These are phyloP conservation scores for Myotis vivesi DNA, from an alignment of 2,797 vertebrate species.

Conservation along the genomic window DNA sequence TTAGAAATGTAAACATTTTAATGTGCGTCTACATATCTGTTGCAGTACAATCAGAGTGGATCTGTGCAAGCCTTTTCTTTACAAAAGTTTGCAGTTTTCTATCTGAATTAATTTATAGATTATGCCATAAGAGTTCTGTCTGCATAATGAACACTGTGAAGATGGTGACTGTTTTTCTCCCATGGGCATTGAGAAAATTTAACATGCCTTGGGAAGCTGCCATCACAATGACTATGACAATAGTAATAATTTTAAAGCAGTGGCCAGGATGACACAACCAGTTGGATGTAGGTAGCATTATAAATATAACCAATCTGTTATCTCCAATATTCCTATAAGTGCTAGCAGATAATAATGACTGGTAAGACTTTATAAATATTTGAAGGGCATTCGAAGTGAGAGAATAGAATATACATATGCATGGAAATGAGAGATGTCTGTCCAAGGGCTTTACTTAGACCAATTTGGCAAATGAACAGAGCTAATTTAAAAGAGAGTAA, in stretches of 20 bases:
- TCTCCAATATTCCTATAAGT: not conserved
- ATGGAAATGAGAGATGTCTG: not conserved
- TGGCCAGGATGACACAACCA: not conserved
- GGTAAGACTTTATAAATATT: not conserved
- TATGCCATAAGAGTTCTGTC: not conserved
- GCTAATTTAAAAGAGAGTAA: not conserved
- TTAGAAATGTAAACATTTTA: not conserved
- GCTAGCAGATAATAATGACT: not conserved
- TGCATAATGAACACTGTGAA: not conserved
- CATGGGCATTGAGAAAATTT: not conserved
- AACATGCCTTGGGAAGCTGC: not conserved
- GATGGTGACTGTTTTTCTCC: not conserved
- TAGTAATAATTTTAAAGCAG: not conserved
- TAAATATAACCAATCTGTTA: not conserved
- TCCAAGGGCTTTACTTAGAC: not conserved
- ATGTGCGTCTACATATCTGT: not conserved
- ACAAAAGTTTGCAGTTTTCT: not conserved
- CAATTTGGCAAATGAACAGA: not conserved
- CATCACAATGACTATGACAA: not conserved
- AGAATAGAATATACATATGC: not conserved
- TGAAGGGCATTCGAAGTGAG: not conserved
- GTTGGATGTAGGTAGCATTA: not conserved
- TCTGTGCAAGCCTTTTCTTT: not conserved
- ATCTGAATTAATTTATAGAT: not conserved
- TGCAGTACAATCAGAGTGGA: not conserved